Evolutionary conservation across 2,888 invertebrate genomes (phyloP), one percentile per base, ranked within the genome.

Genomic region (Therioaphis trifolii): DNA sequence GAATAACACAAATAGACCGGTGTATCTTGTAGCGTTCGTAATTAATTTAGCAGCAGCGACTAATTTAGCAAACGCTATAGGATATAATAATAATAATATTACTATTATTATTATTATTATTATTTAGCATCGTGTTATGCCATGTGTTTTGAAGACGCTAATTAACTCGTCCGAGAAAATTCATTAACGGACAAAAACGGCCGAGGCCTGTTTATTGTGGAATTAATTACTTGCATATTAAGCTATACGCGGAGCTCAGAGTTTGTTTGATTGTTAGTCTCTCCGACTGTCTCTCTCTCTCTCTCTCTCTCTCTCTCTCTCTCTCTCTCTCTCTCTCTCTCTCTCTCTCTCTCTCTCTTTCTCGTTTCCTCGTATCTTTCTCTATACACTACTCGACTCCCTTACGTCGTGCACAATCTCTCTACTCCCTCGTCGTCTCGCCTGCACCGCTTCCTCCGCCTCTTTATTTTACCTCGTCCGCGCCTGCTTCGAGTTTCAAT

Each of bases 191-290:
- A 82, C 80, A 82, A 82, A 82, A 82, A 82, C 80, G 72, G 71
- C 58, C 72, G 35, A 74, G 49, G 49, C 72, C 72, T 61, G 80
- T 72, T 82, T 58, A 63, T 82, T 74, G 80, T 63, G 72, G 72
- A 82, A 82, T 74, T 82, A 82, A 82, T 82, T 82, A 82, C 80
- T 72, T 49, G 80, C 72, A 74, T 82, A 82, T 82, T 82, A 82
- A 82, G 72, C 80, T 27, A 79, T n/a, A n/a, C n/a, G n/a, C 24
- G 69, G 35, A 58, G 80, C 55, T 27, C 80, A 1, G 71, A 72
- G 63, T 82, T 82, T 82, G 80, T 82, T 82, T 82, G 80, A 82
- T 82, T 82, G 80, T 82, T 72, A 72, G 80, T 46, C 61, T 46
- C 29, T 68, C 18, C 35, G 46, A 49, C 49, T 11, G 24, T 29